Base-by-base conservation (phyloP, 2,888 invertebrate species). In the Arge pagana region DNA sequence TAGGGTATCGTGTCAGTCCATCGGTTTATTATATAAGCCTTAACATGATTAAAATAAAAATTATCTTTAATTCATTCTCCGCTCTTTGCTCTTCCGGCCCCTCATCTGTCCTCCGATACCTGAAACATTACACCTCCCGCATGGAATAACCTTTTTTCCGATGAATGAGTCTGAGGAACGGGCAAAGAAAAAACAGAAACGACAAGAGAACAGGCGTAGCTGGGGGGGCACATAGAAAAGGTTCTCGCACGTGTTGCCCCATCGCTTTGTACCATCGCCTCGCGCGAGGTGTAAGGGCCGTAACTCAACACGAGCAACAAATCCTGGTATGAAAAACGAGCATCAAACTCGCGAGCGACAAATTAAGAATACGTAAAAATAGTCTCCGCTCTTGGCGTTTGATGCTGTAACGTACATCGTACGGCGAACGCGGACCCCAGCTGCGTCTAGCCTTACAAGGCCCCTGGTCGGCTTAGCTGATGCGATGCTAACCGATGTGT, bases 361-460 rank as follows among this genome's bases (percentile, higher is more conserved):
- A 62, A 65, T 67, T 58, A 66, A 66, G 66, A 63, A 66, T 68
- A 62, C 63, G 54, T 64, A 65, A 66, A 69, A 68, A 69, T 66
- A 69, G 63, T 45, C 48, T 35, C 45, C 40, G 37, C 39, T 39
- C 50, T 48, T 50, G 40, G 54, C 54, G 51, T 52, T 52, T 53
- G 57, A 61, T 60, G 54, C 54, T 45, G 54, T 52, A 49, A 48
- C 50, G 53, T 52, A 49, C 36, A 35, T 18, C 28, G 45, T 42
- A 55, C 35, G 55, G 50, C 37, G 52, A 42, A 48, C 53, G 43
- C 52, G 41, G 49, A 61, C 56, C 60, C 61, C 60, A 59, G 58
- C 61, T 58, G 56, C 41, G 54, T 43, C 62, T 60, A 61, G 58
- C 67, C 66, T 62, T 65, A 65, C 63, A 68, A 64, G 66, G 66